Percentiles rank a stretch among this genome's conserved stretches.
Evolutionary conservation across 1,140 invertebrate species (phyloP).

Genomic region (Andrena cerasifolii): DNA sequence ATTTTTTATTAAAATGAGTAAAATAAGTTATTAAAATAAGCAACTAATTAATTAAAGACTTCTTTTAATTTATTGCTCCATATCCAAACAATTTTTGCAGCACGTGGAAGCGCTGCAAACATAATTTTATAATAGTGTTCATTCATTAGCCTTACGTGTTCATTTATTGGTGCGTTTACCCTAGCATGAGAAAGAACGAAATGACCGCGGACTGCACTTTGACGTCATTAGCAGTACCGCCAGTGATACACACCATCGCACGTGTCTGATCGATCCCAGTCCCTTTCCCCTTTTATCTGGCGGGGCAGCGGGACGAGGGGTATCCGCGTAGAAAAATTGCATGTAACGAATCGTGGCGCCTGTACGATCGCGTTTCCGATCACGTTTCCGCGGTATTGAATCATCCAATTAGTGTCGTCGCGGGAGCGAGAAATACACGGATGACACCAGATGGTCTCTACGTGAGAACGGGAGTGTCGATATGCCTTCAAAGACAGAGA

Average conservation of each 20-base stretch:
- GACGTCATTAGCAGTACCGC: slow-evolving; percentile 52
- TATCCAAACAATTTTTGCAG: no score
- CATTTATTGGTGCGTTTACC: no score
- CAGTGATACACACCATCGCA: slow-evolving; percentile 41
- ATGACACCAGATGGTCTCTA: slow-evolving; percentile 64
- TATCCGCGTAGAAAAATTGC: slow-evolving; percentile 63
- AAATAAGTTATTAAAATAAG: no score
- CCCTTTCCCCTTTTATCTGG: slow-evolving; percentile 61
- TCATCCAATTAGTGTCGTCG: slow-evolving; percentile 70
- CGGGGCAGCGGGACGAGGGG: slow-evolving; percentile 25
- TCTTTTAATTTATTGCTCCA: no score
- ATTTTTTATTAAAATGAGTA: no score
- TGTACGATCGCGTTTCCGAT: slow-evolving; percentile 71
- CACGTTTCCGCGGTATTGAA: slow-evolving; percentile 78
- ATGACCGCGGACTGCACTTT: slow-evolving; percentile 37
- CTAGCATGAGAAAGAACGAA: slow-evolving; percentile 15
- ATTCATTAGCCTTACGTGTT: no score
- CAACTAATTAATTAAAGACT: no score
- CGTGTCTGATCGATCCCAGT: slow-evolving; percentile 50
- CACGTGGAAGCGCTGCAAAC: no score
- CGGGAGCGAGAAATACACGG: slow-evolving; percentile 65
- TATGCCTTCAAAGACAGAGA: slow-evolving; percentile 48
- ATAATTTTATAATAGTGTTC: no score
- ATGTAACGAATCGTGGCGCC: slow-evolving; percentile 70
- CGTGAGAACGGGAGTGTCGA: slow-evolving; percentile 41